Percentiles rank a stretch among this genome's conserved stretches.
These are phyloP conservation scores for Steatocranus sp. DNA, from an alignment of 2,797 vertebrate genomes.

Conservation along the genomic window DNA sequence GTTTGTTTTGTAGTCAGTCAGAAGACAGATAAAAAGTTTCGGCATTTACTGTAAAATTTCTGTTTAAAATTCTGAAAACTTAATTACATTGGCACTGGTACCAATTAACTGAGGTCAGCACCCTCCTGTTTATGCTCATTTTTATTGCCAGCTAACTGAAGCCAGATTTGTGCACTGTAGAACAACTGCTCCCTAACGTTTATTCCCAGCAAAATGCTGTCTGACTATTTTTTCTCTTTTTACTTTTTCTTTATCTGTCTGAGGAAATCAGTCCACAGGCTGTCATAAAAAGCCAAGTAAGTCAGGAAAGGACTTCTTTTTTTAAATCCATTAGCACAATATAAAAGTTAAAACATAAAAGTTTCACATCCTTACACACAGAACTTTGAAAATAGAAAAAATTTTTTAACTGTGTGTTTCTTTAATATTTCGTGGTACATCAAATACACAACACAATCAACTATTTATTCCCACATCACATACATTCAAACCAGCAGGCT, in stretches of 20 bases:
- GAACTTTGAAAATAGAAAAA: not conserved
- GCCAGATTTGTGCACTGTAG: not conserved
- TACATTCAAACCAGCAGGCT: conserved; percentile 23
- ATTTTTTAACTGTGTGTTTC: not conserved
- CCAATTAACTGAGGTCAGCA: not conserved
- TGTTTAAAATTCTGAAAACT: not conserved
- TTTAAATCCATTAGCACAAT: not conserved
- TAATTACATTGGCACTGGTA: not conserved
- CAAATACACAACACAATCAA: conserved; percentile 13
- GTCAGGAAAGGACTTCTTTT: not conserved
- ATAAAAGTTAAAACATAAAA: not conserved
- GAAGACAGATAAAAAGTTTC: not conserved
- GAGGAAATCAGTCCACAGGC: not conserved
- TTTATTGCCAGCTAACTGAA: not conserved
- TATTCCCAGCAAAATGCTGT: not conserved
- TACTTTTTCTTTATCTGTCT: not conserved
- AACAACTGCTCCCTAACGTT: not conserved
- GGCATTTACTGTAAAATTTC: not conserved
- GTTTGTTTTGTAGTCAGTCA: not conserved
- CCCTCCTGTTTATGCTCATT: not conserved
- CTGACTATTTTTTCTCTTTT: not conserved
- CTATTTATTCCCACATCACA: conserved; percentile 26
- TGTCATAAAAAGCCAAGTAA: not conserved
- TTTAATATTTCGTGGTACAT: conserved; percentile 20
- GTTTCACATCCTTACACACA: not conserved